Percentiles rank a stretch among this genome's conserved stretches.
Evolutionary conservation across 2,797 vertebrate genomes (phyloP).

Genomic region (Sebastes matsubarae): DNA sequence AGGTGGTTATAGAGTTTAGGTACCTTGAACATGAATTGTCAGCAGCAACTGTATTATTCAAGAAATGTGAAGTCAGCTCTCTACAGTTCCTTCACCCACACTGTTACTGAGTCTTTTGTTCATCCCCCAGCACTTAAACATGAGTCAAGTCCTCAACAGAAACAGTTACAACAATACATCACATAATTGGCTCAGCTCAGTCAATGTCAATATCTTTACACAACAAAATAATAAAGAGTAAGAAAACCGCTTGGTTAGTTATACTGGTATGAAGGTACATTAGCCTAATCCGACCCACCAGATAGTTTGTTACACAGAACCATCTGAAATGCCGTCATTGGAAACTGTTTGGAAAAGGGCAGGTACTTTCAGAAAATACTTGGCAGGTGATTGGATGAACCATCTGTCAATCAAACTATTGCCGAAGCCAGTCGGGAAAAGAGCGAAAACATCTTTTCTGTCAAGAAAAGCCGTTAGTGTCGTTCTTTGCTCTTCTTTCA

Average conservation of each 20-base stretch:
- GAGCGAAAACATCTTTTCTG: too few species aligned
- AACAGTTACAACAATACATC: not conserved
- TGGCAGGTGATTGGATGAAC: too few species aligned
- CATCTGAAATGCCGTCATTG: too few species aligned
- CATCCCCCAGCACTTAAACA: not conserved
- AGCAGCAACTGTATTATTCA: not conserved
- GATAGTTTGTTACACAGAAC: accelerated
- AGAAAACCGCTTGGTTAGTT: not conserved
- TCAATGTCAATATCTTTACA: not conserved
- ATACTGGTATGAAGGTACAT: not conserved
- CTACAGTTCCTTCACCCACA: not conserved
- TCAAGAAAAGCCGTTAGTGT: too few species aligned
- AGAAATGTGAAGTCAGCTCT: not conserved
- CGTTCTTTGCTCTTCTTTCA: too few species aligned
- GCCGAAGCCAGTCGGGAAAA: too few species aligned
- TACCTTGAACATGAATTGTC: not conserved
- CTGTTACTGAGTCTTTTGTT: not conserved
- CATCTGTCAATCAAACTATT: too few species aligned
- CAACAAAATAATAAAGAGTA: not conserved
- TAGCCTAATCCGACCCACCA: not conserved
- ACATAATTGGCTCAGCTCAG: not conserved
- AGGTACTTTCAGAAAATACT: too few species aligned
- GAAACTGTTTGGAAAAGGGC: too few species aligned
- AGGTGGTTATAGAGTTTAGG: not conserved
- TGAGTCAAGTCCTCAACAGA: not conserved